Evolutionary conservation across 2,797 vertebrate species (phyloP).

Genomic region (Hyperoplus immaculatus): DNA sequence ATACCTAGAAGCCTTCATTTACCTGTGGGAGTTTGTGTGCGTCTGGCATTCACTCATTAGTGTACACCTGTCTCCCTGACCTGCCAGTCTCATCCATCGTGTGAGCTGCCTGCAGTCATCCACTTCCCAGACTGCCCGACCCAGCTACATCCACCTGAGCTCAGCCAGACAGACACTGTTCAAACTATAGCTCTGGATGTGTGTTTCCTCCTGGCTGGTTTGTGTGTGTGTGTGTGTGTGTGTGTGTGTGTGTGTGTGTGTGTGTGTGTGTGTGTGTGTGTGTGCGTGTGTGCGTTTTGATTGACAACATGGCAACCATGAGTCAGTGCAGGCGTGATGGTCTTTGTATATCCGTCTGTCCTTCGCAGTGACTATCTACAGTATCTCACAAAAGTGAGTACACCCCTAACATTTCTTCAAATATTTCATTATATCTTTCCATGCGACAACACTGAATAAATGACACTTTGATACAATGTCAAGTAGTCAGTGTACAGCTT

Average conservation of each 20-base stretch:
- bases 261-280: no score
- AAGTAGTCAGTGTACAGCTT: no score
- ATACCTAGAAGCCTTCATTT: slow-evolving; percentile 34
- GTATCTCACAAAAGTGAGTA: no score
- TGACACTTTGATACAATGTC: no score
- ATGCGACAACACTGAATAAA: no score
- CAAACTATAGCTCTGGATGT: slow-evolving; percentile 46
- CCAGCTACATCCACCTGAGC: slow-evolving; percentile 74
- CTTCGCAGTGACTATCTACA: slow-evolving; percentile 51
- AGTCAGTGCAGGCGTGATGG: slow-evolving; percentile 53
- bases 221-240: slow-evolving; percentile 22
- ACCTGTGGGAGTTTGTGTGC: slow-evolving; percentile 25
- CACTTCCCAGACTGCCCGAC: slow-evolving; percentile 61
- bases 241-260: neutral
- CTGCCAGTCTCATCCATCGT: slow-evolving; percentile 74
- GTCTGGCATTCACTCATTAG: slow-evolving; percentile 69
- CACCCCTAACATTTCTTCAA: no score
- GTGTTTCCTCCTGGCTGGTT: neutral
- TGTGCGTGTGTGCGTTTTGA: slow-evolving; percentile 57
- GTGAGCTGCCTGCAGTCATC: slow-evolving; percentile 73
- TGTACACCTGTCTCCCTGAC: slow-evolving; percentile 65
- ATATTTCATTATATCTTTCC: no score
- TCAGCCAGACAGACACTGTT: slow-evolving; percentile 64
- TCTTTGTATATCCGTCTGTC: slow-evolving; percentile 52
- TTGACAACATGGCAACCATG: slow-evolving; percentile 59